Evolutionary conservation across 2,797 vertebrate genomes (phyloP), one percentile per base, ranked within the genome.

Genomic region (Acanthopagrus latus): DNA sequence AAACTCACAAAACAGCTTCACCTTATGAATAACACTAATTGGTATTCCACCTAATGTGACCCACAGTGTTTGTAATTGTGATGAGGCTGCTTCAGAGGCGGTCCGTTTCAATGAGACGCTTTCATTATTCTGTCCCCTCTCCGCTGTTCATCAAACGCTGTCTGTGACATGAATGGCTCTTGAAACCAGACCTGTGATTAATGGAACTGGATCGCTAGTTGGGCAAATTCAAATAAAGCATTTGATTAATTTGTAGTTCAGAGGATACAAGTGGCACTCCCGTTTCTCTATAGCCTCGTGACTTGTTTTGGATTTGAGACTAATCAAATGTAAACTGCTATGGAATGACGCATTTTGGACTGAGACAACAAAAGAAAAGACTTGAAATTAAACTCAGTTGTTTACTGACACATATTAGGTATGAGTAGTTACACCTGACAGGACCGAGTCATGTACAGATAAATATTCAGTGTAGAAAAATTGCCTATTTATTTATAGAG

Each of bases 61-160:
- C 62, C 57, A 3, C 64, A n/a, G 18, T 50, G 41, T 73, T 60
- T 80, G 57, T 76, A 33, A 59, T 43, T 76, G 54, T 52, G 38
- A 71, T 74, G 18, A 29, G 69, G 46, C 46, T 38, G 1, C 74
- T 59, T 74, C 59, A 68, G 56, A 79, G 23, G 10, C 2, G 4
- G 25, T 29, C 41, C 17, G 46, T 50, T 29, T 51, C 38, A 64
- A 4, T 52, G 55, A 54, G 23, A 52, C 20, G 55, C 23, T 71
- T 50, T 71, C 21, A 47, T 56, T 46, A 38, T 56, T 54, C 18
- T 41, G 7, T 73, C 63, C 7, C 3, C 16, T 3, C 10, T 4
- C 10, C 3, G 2, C 11, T 29, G 43, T 16, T 38, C 43, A 66
- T 52, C 46, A 48, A 59, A 55, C 50, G 0, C 5, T 51, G 52